Conservation (phyloP, 2,113 vertebrate species). For the Periophthalmus modestus region DNA sequence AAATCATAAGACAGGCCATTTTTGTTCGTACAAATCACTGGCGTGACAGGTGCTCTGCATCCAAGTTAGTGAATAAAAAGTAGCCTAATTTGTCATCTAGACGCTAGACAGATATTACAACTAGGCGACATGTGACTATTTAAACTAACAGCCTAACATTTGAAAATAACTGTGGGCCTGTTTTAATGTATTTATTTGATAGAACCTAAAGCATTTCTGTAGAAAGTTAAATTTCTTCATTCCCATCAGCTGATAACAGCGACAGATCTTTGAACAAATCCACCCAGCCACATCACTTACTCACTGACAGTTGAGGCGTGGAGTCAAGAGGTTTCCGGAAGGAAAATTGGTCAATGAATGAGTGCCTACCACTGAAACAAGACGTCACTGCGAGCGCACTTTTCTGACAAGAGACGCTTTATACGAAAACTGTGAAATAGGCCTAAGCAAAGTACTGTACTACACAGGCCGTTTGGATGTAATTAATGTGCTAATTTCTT, state of each 20-base stretch:
- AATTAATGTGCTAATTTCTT: constrained; percentile 19
- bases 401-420: constrained; percentile 21
- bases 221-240: background rate
- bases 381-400: constrained; percentile 52
- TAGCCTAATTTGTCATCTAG: too few species aligned
- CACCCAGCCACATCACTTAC: constrained; percentile 21
- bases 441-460: background rate
- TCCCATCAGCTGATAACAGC: background rate
- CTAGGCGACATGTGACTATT: too few species aligned
- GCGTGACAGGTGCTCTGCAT: background rate
- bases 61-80: too few species aligned
- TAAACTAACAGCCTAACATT: too few species aligned
- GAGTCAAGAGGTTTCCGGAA: constrained; percentile 52
- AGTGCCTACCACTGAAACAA: constrained; percentile 45
- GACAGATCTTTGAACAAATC: constrained; percentile 19
- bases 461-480: background rate
- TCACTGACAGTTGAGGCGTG: constrained; percentile 30
- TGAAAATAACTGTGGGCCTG: too few species aligned
- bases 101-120: too few species aligned
- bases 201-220: too few species aligned
- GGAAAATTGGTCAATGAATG: constrained; percentile 47
- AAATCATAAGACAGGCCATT: background rate
- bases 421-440: background rate
- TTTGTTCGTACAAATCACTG: constrained; percentile 20
- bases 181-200: too few species aligned